phyloP scores from a whole-genome alignment of 2,113 vertebrate species.

The Xyrauchen texanus region DNA sequence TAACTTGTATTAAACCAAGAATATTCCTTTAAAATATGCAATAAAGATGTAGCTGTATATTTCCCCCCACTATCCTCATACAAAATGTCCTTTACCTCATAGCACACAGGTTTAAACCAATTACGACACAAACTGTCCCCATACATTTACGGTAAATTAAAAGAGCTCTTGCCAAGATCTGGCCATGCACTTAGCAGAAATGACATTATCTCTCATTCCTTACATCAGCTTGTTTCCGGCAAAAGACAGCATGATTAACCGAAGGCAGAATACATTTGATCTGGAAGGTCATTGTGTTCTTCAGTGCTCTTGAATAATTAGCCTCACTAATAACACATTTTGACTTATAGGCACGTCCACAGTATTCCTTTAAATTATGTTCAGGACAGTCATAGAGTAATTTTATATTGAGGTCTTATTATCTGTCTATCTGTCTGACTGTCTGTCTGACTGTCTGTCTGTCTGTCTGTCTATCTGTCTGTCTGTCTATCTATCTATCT shows the following conservation, averaged over 20 bases:
- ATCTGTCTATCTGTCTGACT: no score
- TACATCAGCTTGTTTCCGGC: conserved; percentile 54
- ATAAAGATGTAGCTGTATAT: not conserved
- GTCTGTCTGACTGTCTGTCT: no score
- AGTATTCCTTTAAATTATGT: no score
- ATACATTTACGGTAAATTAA: conserved; percentile 61
- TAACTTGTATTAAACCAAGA: no score
- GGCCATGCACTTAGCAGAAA: conserved; percentile 59
- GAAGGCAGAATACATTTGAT: conserved; percentile 43
- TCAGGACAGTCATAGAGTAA: no score
- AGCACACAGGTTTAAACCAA: conserved; percentile 14
- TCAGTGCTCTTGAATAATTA: conserved; percentile 21
- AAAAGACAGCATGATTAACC: conserved; percentile 37
- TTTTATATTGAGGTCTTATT: no score
- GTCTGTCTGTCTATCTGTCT: no score
- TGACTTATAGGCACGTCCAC: no score
- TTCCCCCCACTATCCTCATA: not conserved
- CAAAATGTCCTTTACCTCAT: not conserved
- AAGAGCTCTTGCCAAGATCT: conserved; percentile 53
- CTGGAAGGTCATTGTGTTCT: conserved; percentile 46
- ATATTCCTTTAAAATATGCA: not conserved
- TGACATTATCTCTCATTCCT: conserved; percentile 56
- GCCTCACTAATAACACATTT: not conserved
- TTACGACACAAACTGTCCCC: not conserved
- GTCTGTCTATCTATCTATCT: no score